Conservation (phyloP, 2,797 vertebrate genomes). For the Sternotherus odoratus region DNA sequence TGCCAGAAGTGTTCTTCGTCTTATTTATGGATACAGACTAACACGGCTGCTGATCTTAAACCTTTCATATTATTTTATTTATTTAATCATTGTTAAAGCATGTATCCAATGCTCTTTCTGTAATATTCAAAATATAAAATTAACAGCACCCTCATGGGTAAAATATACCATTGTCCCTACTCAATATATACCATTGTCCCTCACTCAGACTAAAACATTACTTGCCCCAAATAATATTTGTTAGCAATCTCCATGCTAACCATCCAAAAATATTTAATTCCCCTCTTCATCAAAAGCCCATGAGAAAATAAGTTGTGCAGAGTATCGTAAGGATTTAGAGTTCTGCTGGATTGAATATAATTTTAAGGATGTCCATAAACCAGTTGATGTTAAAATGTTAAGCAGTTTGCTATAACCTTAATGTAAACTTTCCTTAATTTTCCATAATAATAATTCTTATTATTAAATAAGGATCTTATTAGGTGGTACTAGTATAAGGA, state of each 20-base stretch:
- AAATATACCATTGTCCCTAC: background rate
- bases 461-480: too few relatives aligned
- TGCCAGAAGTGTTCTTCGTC: too few relatives aligned
- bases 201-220: background rate
- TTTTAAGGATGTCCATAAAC: background rate
- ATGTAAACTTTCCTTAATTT: background rate
- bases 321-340: background rate
- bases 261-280: background rate
- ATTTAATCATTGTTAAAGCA: background rate
- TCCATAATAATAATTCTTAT: too few relatives aligned
- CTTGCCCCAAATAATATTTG: background rate
- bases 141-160: background rate
- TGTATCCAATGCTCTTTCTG: background rate
- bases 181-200: background rate
- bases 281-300: background rate
- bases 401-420: background rate
- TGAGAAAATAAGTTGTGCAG: background rate
- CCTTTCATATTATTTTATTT: background rate
- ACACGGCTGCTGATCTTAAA: too few relatives aligned
- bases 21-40: too few relatives aligned
- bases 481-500: background rate
- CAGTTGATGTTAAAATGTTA: background rate
- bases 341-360: background rate
- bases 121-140: constrained; percentile 1
- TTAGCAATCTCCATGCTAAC: background rate